Percentiles rank a stretch among this genome's conserved stretches.
Evolutionary conservation across 2,797 vertebrate species (phyloP).

Genomic region (Mus minutoides): DNA sequence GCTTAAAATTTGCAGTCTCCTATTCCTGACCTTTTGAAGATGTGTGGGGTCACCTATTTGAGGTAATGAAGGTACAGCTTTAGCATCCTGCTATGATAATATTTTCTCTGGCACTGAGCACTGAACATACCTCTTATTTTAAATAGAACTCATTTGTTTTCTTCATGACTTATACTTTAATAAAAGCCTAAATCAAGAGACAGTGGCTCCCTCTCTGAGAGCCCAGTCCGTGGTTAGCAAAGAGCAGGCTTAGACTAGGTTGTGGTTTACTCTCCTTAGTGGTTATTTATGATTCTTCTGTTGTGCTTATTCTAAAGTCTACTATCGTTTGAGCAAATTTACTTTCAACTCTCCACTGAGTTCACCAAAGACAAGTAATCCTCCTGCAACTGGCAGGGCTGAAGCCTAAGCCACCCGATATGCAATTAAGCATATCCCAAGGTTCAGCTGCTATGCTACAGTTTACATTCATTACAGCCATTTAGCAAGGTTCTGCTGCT

Average conservation of each 20-base stretch:
- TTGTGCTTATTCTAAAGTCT: constrained; percentile 63
- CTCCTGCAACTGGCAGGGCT: constrained; percentile 63
- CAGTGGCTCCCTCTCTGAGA: neutral
- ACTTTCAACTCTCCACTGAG: constrained; percentile 75
- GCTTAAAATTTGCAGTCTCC: neutral
- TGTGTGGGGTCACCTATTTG: neutral
- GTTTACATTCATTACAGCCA: constrained; percentile 66
- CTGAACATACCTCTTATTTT: constrained; percentile 9
- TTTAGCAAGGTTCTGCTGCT: constrained; percentile 65
- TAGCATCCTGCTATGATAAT: neutral
- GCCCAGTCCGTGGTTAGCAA: neutral
- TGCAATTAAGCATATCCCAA: constrained; percentile 64
- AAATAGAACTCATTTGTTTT: neutral
- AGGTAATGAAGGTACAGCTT: neutral
- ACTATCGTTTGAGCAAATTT: constrained; percentile 77
- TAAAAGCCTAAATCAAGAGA: constrained; percentile 30
- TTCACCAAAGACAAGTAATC: constrained; percentile 77
- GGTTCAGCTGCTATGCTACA: constrained; percentile 67
- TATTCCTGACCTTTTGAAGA: neutral
- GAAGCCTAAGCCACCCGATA: constrained; percentile 65
- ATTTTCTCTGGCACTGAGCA: neutral
- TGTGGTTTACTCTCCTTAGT: constrained; percentile 33
- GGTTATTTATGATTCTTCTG: constrained; percentile 58
- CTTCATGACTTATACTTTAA: neutral
- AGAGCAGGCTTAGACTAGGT: neutral